Base-by-base conservation (phyloP, 2,888 invertebrate genomes). In the Cerastoderma edule region DNA sequence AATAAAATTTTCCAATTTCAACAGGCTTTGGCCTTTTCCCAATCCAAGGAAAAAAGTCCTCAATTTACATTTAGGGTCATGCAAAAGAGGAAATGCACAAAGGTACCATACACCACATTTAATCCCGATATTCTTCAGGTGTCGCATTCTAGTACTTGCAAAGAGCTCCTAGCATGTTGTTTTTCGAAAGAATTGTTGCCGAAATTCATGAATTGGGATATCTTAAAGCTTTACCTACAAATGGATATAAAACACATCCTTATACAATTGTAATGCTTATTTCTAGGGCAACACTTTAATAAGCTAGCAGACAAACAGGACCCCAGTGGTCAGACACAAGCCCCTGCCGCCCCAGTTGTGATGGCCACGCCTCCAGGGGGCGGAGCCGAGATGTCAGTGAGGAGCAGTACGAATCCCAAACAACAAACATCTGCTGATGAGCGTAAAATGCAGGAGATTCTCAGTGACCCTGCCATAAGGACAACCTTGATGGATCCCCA, bases 271-370 rank as follows among this genome's bases (percentile, higher is more conserved):
- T 16, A 44, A 2, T 33, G n/a, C 65, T 44, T 22, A 30, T 56
- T 82, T 77, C 10, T 75, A 90, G 90, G 90, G 28, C 85, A 88
- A 33, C 90, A 90, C 74, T 89, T 90, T 71, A 83, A 83, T 46
- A 79, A 81, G 24, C 48, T 90, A 27, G 85, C 80, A 44, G 85
- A 83, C 19, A 60, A 75, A 33, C 30, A 44, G 22, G 27, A 28
- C 13, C 35, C 13, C 28, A 19, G 35, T 27, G 28, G 32, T 32
- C 63, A 72, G 8, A 48, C 35, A 56, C 53, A 56, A 10, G 22
- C 48, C 48, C 48, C 67, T 3, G 27, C 78, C 53, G 30, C 65
- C 13, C 56, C 50, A 4, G 13, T 50, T 35, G 22, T 72, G 13
- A 44, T 68, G 35, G 54, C 68, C 22, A 67, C 57, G 66, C 64